These are phyloP conservation scores for Himalopsyche anomala DNA, from an alignment of 2,888 invertebrate species.

Conservation along the genomic window DNA sequence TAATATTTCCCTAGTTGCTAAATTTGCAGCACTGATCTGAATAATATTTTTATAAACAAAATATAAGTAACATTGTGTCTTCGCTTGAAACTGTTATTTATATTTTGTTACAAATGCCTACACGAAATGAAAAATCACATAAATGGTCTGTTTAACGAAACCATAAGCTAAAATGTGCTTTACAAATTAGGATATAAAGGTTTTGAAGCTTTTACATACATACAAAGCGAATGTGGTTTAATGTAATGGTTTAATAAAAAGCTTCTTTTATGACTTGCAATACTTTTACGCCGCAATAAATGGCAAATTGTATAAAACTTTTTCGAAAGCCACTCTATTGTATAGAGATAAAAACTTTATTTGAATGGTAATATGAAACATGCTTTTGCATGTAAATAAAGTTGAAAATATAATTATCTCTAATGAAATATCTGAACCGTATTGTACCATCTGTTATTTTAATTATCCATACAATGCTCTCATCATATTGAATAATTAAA, in stretches of 20 bases:
- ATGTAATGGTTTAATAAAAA: slow-evolving; percentile 21
- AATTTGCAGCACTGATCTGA: too few species aligned
- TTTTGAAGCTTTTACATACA: slow-evolving; percentile 2
- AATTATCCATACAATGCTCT: too few species aligned
- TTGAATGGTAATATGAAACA: background rate
- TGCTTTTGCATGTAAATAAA: too few species aligned
- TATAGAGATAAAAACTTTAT: background rate
- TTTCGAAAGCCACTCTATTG: background rate
- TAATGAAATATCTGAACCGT: too few species aligned
- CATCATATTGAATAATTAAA: too few species aligned
- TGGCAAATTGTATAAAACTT: slow-evolving; percentile 4
- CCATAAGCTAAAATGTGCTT: background rate
- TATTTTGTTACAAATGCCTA: background rate
- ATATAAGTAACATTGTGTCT: too few species aligned
- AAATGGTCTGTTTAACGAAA: slow-evolving; percentile 13
- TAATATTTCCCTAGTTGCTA: too few species aligned
- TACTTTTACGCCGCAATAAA: slow-evolving; percentile 24
- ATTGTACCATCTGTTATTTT: too few species aligned
- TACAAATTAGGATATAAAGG: slow-evolving; percentile 11
- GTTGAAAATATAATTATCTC: too few species aligned
- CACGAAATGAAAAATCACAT: background rate
- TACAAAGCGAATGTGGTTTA: slow-evolving; percentile 20
- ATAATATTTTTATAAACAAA: too few species aligned
- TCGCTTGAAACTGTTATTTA: too few species aligned
- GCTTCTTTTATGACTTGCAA: slow-evolving; percentile 30